A percentile compares a stretch with the other conserved stretches of the same genome.
phyloP scores from a whole-genome alignment of 2,113 vertebrate genomes.

The Maccullochella peelii region DNA sequence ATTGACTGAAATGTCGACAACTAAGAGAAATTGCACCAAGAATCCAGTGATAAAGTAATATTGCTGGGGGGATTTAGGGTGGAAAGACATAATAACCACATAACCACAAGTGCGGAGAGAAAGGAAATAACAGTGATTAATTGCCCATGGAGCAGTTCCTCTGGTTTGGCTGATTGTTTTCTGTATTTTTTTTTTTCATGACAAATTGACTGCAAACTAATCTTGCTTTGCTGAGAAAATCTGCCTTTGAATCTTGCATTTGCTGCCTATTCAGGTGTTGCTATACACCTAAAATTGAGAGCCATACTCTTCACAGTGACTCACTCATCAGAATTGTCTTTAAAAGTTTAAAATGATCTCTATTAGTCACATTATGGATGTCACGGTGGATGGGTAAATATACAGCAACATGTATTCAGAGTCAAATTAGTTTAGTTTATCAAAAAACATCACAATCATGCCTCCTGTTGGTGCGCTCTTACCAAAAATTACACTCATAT shows the following conservation, averaged over 20 bases:
- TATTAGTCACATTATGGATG: not conserved
- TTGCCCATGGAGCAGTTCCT: conserved; percentile 15
- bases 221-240: conserved; percentile 23
- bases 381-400: not conserved
- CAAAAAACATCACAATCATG: not conserved
- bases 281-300: not conserved
- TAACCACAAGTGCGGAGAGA: conserved; percentile 28
- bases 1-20: conserved; percentile 4
- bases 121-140: conserved; percentile 37
- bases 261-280: not conserved
- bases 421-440: not conserved
- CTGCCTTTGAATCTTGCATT: conserved; percentile 28
- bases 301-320: not conserved
- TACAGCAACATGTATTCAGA: not conserved
- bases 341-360: conserved; percentile 17
- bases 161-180: conserved; percentile 41
- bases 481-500: not conserved
- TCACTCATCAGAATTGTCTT: not conserved
- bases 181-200: conserved; percentile 13
- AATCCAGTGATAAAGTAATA: not conserved
- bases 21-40: not conserved
- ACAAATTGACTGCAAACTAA: conserved; percentile 41
- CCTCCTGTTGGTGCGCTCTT: not conserved
- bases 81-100: conserved; percentile 18
- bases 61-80: not conserved